Base-by-base conservation (phyloP, 1,140 invertebrate genomes). In the Helicoverpa armigera region DNA sequence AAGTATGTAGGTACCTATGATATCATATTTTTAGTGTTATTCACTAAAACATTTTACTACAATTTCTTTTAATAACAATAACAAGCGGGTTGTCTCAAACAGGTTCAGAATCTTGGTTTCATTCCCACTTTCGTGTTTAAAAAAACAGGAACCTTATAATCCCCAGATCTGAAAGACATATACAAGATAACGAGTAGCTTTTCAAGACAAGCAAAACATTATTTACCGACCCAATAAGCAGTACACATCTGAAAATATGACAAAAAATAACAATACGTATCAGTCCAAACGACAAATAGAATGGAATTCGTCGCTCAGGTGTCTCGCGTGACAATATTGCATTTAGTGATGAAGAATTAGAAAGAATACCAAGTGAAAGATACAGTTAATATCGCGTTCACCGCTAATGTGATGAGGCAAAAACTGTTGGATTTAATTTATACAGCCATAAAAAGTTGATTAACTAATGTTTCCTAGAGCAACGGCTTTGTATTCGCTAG, bases 301-400 rank as follows among this genome's bases (percentile, higher is more conserved):
- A 16, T 23, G 50, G 65, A 69, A 69, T 50, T 50, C 10, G 5
- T 11, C 16, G 43, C 43, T 48, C 35, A 3, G 18, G 35, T 67
- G n/a, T 12, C 43, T 69, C 65, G 65, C 65, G 65, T 69, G 65
- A 69, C 65, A 50, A 69, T 69, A 69, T 50, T n/a, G 63, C 35
- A n/a, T 11, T 35, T 16, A 35, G 16, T 9, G 29, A 54, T n/a
- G 18, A 69, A 43, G 65, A 69, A 69, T 69, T 69, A 69, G 65
- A 69, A 69, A 69, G 65, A 69, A 50, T 31, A 29, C 23, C n/a
- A n/a, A 18, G 43, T 69, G 65, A 69, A 50, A 50, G 65, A 69
- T 69, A 69, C 16, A 69, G 2, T 50, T 69, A 23, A 69, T 10
- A 69, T 69, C 65, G 65, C 43, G 65, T 69, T 69, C 16, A 18